phyloP scores from a whole-genome alignment of 2,113 vertebrate species.

The Epinephelus cyanopodus region DNA sequence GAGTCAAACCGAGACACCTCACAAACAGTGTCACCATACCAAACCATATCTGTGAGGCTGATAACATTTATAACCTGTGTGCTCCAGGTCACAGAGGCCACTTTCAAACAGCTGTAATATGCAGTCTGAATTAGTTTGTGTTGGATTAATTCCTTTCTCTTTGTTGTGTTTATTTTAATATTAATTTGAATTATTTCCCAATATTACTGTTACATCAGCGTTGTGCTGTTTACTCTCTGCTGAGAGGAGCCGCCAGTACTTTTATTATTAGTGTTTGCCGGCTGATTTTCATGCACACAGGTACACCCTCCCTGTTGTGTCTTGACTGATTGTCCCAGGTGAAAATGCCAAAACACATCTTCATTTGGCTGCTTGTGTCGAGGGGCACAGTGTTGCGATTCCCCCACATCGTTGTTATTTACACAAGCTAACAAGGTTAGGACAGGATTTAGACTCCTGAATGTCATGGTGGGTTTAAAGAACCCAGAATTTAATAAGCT shows the following conservation, averaged over 20 bases:
- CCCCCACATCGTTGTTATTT: slow-evolving; percentile 72
- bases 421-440: slow-evolving; percentile 82
- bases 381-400: background rate
- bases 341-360: slow-evolving; percentile 63
- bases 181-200: slow-evolving; percentile 5
- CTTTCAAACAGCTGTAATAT: too few species aligned
- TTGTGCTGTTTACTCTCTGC: background rate
- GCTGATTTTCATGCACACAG: slow-evolving; percentile 30
- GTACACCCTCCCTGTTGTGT: background rate
- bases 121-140: too few species aligned
- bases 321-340: slow-evolving; percentile 39
- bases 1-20: too few species aligned
- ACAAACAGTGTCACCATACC: too few species aligned
- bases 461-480: slow-evolving; percentile 81
- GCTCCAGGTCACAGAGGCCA: too few species aligned
- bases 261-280: slow-evolving; percentile 18
- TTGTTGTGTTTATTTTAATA: background rate
- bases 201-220: background rate
- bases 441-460: slow-evolving; percentile 78
- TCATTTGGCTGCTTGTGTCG: slow-evolving; percentile 44
- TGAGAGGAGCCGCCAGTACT: background rate
- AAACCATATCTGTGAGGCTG: too few species aligned
- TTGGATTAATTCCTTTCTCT: background rate
- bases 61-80: too few species aligned
- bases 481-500: slow-evolving; percentile 81